Evolutionary conservation across 2,888 invertebrate genomes (phyloP).

Genomic region (Conistra vaccinii): DNA sequence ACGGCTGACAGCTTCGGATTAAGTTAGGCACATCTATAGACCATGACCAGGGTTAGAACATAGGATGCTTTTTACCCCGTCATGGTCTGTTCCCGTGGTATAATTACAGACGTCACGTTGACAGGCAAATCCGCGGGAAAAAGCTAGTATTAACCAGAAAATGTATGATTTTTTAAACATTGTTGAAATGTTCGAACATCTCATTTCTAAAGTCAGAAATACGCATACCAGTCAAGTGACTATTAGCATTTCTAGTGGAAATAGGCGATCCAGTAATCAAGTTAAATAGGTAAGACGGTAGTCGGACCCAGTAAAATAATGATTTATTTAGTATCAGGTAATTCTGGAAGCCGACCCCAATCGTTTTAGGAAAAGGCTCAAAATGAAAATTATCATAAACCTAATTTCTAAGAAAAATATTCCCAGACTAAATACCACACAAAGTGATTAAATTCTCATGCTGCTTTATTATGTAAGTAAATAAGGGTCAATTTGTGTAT

Average conservation of each 20-base stretch:
- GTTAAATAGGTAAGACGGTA: too few relatives aligned
- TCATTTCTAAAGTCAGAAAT: not conserved
- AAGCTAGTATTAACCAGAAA: not conserved
- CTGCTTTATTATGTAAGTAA: not conserved
- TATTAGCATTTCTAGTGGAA: not conserved
- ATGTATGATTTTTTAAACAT: not conserved
- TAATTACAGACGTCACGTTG: not conserved
- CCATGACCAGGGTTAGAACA: not conserved
- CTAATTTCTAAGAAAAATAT: not conserved
- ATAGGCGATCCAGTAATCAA: not conserved
- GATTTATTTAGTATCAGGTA: not conserved
- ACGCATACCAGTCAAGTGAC: too few relatives aligned
- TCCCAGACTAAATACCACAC: not conserved
- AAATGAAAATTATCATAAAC: too few relatives aligned
- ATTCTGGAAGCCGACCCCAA: not conserved
- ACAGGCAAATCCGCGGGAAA: not conserved
- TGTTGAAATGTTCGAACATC: not conserved
- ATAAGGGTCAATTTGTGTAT: constrained; percentile 11
- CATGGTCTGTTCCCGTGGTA: not conserved
- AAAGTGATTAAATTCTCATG: not conserved
- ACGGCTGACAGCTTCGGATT: not conserved
- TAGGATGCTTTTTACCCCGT: not conserved
- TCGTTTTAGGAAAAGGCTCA: not conserved
- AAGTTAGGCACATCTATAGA: too few relatives aligned
- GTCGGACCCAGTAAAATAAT: not conserved